Evolutionary conservation across 2,888 invertebrate genomes (phyloP).

Genomic region (Fragum fragum): DNA sequence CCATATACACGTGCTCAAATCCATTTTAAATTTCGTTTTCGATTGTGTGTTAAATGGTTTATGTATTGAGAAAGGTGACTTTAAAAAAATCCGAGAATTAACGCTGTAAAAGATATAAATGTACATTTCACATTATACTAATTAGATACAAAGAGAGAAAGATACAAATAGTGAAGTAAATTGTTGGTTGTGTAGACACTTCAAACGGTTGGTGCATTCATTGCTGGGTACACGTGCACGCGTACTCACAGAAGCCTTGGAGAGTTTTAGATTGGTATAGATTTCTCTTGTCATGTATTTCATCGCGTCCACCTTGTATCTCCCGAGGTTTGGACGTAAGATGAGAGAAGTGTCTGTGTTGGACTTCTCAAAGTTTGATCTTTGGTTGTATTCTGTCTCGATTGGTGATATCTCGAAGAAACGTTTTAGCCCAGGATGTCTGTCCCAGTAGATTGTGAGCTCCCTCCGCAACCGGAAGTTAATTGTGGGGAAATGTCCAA

Average conservation of each 20-base stretch:
- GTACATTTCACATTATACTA: too few species aligned
- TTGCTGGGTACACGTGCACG: slow-evolving; percentile 1
- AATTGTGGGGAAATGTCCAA: background rate
- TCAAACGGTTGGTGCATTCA: too few species aligned
- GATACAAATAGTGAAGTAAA: too few species aligned
- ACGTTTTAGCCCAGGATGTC: background rate
- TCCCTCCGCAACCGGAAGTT: slow-evolving; percentile 15
- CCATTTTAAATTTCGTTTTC: too few species aligned
- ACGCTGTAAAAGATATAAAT: too few species aligned
- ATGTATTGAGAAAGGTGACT: too few species aligned
- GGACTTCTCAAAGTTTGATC: background rate
- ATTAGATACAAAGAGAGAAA: too few species aligned
- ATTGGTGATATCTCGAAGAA: background rate
- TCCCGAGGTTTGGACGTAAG: background rate
- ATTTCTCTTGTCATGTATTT: slow-evolving; percentile 27
- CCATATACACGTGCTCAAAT: too few species aligned
- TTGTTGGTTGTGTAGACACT: too few species aligned
- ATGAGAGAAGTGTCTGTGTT: background rate
- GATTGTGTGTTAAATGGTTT: too few species aligned
- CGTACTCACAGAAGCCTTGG: slow-evolving; percentile 6
- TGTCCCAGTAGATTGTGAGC: slow-evolving; percentile 1
- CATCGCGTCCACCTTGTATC: slow-evolving; percentile 4
- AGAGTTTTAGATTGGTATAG: slow-evolving; percentile 15
- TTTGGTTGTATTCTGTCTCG: background rate
- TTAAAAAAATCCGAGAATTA: too few species aligned